phyloP scores from a whole-genome alignment of 2,113 vertebrate species.

The Dicrurus megarhynchus region DNA sequence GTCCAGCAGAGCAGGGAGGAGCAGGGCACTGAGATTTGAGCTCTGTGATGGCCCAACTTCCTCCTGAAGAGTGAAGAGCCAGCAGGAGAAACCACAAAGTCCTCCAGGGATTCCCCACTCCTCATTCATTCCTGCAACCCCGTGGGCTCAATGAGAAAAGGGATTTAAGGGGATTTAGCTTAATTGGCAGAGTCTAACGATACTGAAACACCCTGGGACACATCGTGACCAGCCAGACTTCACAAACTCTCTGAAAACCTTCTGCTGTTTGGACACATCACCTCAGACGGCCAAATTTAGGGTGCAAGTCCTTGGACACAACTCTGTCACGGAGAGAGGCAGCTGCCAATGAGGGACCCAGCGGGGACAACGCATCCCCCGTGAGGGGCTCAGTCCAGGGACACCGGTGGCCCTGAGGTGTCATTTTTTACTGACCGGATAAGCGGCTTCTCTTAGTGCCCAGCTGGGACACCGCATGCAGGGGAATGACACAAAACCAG shows the following conservation, averaged over 20 bases:
- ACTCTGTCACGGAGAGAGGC: neutral
- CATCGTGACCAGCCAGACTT: neutral
- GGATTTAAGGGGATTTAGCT: neutral
- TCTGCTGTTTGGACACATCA: neutral
- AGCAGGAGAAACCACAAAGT: neutral
- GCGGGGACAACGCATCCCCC: fast-evolving
- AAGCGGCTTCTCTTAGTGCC: neutral
- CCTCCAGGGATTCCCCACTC: neutral
- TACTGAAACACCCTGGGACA: too few relatives aligned
- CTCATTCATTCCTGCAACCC: neutral
- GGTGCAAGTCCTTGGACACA: neutral
- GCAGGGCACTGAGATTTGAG: neutral
- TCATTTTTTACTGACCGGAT: neutral
- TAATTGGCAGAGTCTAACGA: neutral
- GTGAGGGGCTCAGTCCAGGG: neutral
- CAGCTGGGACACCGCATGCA: neutral
- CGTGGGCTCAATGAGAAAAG: neutral
- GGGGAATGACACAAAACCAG: neutral
- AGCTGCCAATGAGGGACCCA: neutral
- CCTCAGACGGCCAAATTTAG: neutral
- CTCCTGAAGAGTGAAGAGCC: neutral
- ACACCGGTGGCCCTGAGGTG: neutral
- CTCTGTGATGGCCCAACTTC: fast-evolving
- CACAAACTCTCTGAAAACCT: neutral
- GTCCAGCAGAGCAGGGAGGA: neutral